phyloP scores from a whole-genome alignment of 2,888 invertebrate genomes.

The Steinernema hermaphroditum region DNA sequence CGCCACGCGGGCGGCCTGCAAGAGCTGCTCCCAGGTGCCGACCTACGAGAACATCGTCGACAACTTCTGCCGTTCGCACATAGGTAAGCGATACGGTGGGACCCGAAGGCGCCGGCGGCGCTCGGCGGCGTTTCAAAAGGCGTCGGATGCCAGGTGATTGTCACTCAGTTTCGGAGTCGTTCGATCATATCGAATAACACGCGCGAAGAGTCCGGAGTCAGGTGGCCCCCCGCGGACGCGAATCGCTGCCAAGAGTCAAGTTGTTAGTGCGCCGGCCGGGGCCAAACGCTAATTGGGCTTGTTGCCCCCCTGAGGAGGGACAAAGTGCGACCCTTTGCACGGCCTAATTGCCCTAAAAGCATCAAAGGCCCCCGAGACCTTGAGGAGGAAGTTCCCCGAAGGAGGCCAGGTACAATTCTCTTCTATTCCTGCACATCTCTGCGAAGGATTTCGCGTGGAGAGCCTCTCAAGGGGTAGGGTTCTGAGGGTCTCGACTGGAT shows the following conservation, averaged over 20 bases:
- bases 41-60: constrained; percentile 74
- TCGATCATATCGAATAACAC: constrained; percentile 26
- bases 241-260: neutral
- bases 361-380: too few relatives aligned
- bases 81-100: constrained; percentile 68
- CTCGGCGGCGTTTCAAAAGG: constrained; percentile 24
- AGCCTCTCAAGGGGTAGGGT: too few relatives aligned
- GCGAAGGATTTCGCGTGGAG: too few relatives aligned
- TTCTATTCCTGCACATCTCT: too few relatives aligned
- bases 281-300: constrained; percentile 17
- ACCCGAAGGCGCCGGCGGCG: neutral
- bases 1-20: constrained; percentile 65
- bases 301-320: neutral
- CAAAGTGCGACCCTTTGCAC: neutral
- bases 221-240: constrained; percentile 19
- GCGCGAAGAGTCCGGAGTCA: constrained; percentile 7
- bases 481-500: too few relatives aligned
- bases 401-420: too few relatives aligned
- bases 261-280: neutral
- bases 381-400: too few relatives aligned
- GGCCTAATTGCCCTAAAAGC: too few relatives aligned
- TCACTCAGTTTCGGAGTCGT: constrained; percentile 23
- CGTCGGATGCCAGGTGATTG: constrained; percentile 9
- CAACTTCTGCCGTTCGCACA: constrained; percentile 71
- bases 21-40: constrained; percentile 71